Percentiles rank a stretch among this genome's conserved stretches.
phyloP scores from a whole-genome alignment of 1,140 invertebrate species.

The Vanessa tameamea region DNA sequence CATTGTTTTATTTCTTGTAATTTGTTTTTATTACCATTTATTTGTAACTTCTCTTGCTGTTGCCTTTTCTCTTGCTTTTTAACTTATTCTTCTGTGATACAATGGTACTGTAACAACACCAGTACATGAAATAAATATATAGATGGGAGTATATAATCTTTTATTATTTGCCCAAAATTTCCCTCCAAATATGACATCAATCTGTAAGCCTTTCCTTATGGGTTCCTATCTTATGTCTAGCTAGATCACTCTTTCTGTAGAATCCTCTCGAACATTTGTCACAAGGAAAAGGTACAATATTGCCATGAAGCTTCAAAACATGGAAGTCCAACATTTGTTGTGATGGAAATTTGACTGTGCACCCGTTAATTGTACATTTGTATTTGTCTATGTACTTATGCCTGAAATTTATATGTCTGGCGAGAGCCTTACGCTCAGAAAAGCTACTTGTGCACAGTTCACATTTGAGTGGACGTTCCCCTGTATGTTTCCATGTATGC shows the following conservation, averaged over 20 bases:
- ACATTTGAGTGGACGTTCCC: slow-evolving; percentile 84
- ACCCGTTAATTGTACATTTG: slow-evolving; percentile 59
- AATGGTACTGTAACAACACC: slow-evolving; percentile 30
- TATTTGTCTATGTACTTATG: slow-evolving; percentile 65
- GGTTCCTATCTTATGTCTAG: slow-evolving; percentile 58
- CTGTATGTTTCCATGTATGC: slow-evolving; percentile 85
- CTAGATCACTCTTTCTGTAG: slow-evolving; percentile 66
- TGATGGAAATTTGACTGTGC: slow-evolving; percentile 53
- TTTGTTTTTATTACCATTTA: slow-evolving; percentile 15
- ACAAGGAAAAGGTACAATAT: slow-evolving; percentile 55
- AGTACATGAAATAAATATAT: slow-evolving; percentile 39
- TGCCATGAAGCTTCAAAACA: slow-evolving; percentile 54
- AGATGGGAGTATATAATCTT: slow-evolving; percentile 17
- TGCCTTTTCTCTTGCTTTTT: slow-evolving; percentile 17
- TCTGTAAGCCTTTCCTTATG: slow-evolving; percentile 50
- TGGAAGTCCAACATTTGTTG: slow-evolving; percentile 62
- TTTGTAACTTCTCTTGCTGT: slow-evolving; percentile 20
- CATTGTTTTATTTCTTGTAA: slow-evolving; percentile 45
- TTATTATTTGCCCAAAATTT: background rate
- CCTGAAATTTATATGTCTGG: slow-evolving; percentile 56
- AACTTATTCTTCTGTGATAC: slow-evolving; percentile 34
- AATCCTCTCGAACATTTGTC: slow-evolving; percentile 63
- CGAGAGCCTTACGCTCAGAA: slow-evolving; percentile 51
- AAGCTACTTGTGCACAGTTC: slow-evolving; percentile 75
- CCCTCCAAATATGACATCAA: no score